Evolutionary conservation across 2,888 invertebrate species (phyloP), one percentile per base, ranked within the genome.

Genomic region (Apotomis capreana): DNA sequence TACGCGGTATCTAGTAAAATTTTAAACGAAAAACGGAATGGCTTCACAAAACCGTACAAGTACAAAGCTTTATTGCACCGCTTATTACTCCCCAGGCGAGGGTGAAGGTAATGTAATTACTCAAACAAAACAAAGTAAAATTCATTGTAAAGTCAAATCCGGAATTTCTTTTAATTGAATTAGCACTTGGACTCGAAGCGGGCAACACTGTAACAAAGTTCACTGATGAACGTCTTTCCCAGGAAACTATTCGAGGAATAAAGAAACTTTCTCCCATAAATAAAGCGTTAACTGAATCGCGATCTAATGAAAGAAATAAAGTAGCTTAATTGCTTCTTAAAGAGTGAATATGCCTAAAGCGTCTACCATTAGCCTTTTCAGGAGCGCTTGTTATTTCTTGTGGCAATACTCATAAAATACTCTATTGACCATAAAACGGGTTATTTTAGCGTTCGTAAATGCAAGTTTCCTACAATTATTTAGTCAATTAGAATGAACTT

Each of bases 301-400:
- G 79, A 81, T 80, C 81, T 85, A 86, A 88, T 88, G 85, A 88
- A 86, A 85, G 84, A 83, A 84, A 87, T 87, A 86, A 87, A 85
- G 81, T 80, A 83, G 80, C 80, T 84, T 87, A 85, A 88, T 87
- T 88, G 86, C 85, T 85, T 78, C 82, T 82, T 80, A 79, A 82
- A 83, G 83, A 86, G 82, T 75, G 79, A 74, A 73, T 74, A 75
- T 70, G 65, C 68, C 64, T 65, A 69, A 67, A 70, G 62, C 79
- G 78, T 80, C 74, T 76, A 76, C 80, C 79, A 84, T 84, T 83
- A 82, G 81, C 82, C 82, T 81, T 85, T 78, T 78, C 76, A 78
- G 80, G 81, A 78, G 79, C 76, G 74, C 70, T 75, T 75, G 75
- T 77, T 74, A 76, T 75, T 78, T 75, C 72, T 49, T 61, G 51